These are phyloP conservation scores for Horisme vitalbata DNA, from an alignment of 2,888 invertebrate genomes.

Conservation along the genomic window DNA sequence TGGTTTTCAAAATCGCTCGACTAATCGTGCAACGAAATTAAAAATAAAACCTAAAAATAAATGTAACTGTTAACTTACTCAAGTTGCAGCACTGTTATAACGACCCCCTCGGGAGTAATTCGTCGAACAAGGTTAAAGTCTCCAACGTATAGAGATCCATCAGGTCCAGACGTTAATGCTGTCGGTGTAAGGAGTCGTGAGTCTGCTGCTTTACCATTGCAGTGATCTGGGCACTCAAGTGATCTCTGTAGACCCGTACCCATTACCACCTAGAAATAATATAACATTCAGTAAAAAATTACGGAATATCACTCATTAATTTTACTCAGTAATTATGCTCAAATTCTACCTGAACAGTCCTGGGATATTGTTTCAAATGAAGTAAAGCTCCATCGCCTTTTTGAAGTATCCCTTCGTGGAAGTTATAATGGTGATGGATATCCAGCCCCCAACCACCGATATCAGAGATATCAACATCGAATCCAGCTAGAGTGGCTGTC, in stretches of 20 bases:
- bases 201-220: conserved; percentile 93
- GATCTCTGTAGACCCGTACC: conserved; percentile 94
- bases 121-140: conserved; percentile 97
- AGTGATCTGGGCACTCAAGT: conserved; percentile 93
- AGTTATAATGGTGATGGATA: conserved; percentile 99
- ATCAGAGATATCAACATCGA: conserved; percentile 97
- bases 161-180: conserved; percentile 96
- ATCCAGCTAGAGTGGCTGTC: conserved; percentile 96
- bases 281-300: not conserved
- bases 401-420: conserved; percentile 98
- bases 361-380: conserved; percentile 95
- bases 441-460: conserved; percentile 99
- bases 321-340: not conserved
- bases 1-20: too few relatives aligned
- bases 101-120: conserved; percentile 94
- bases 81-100: conserved; percentile 93
- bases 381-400: conserved; percentile 98
- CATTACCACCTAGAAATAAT: conserved; percentile 90
- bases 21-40: too few relatives aligned
- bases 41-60: too few relatives aligned
- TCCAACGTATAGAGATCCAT: conserved; percentile 98
- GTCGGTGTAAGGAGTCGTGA: conserved; percentile 95
- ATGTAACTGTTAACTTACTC: conserved; percentile 87
- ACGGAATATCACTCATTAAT: not conserved
- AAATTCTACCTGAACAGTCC: conserved; percentile 87